phyloP scores from a whole-genome alignment of 2,888 invertebrate species.

The Pyrrhia umbra region DNA sequence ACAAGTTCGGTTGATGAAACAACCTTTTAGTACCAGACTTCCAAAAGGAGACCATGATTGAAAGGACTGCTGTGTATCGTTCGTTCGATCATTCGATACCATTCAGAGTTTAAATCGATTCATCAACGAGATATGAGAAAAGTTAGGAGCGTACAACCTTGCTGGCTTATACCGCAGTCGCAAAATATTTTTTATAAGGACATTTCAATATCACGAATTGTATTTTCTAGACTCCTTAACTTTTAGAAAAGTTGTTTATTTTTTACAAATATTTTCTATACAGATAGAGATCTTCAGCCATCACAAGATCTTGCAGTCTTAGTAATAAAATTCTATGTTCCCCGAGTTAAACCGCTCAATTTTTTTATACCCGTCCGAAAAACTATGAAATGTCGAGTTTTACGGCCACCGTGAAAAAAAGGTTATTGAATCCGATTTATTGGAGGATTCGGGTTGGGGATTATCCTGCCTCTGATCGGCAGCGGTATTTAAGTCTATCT shows the following conservation, averaged over 20 bases:
- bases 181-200: neutral
- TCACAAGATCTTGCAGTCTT: slow-evolving; percentile 21
- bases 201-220: neutral
- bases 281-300: slow-evolving; percentile 1
- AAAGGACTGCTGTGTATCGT: slow-evolving; percentile 29
- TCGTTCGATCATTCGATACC: slow-evolving; percentile 38
- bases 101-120: slow-evolving; percentile 38
- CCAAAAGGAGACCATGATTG: slow-evolving; percentile 40
- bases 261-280: slow-evolving; percentile 8
- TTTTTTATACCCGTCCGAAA: slow-evolving; percentile 59
- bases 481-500: slow-evolving; percentile 55
- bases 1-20: slow-evolving; percentile 20
- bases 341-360: slow-evolving; percentile 51
- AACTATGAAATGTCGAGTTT: slow-evolving; percentile 68
- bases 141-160: slow-evolving; percentile 1
- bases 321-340: slow-evolving; percentile 37
- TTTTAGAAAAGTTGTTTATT: neutral
- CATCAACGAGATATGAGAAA: slow-evolving; percentile 15
- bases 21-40: slow-evolving; percentile 17
- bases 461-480: slow-evolving; percentile 58
- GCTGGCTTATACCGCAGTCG: neutral
- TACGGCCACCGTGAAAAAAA: slow-evolving; percentile 61
- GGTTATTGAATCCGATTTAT: slow-evolving; percentile 71
- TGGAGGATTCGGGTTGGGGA: slow-evolving; percentile 56
- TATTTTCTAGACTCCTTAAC: no score